Evolutionary conservation across 1,140 invertebrate species (phyloP).

Genomic region (Danaus plexippus): DNA sequence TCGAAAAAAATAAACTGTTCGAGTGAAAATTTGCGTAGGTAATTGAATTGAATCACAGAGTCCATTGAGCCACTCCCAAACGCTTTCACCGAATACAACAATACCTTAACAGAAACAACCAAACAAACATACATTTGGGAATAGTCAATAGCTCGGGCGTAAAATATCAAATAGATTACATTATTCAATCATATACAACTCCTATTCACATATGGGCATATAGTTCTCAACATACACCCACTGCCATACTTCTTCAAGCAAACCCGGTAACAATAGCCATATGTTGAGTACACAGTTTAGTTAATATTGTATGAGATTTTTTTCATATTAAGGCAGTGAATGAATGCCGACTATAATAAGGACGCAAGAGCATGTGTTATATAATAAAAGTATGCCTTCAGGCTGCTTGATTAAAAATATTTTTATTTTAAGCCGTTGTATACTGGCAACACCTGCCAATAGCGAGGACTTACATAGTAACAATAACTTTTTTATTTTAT

Average conservation of each 20-base stretch:
- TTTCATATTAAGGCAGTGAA: slow-evolving; percentile 30
- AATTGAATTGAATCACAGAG: slow-evolving; percentile 46
- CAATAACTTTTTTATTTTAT: slow-evolving; percentile 10
- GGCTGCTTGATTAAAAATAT: slow-evolving; percentile 21
- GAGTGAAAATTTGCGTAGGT: slow-evolving; percentile 58
- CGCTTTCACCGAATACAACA: slow-evolving; percentile 43
- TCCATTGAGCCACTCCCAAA: slow-evolving; percentile 40
- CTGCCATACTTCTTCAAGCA: slow-evolving; percentile 25
- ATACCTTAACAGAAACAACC: slow-evolving; percentile 31
- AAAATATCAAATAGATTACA: slow-evolving; percentile 48
- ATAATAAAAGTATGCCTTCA: slow-evolving; percentile 13
- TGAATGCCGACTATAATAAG: slow-evolving; percentile 25
- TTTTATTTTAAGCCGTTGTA: slow-evolving; percentile 21
- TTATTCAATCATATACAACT: slow-evolving; percentile 44
- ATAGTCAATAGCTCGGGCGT: slow-evolving; percentile 33
- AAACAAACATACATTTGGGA: slow-evolving; percentile 39
- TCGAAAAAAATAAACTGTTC: slow-evolving; percentile 61
- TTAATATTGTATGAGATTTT: no score
- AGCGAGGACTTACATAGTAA: slow-evolving; percentile 23
- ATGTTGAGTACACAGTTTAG: no score
- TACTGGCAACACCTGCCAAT: slow-evolving; percentile 14
- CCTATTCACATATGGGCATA: slow-evolving; percentile 55
- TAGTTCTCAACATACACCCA: slow-evolving; percentile 58
- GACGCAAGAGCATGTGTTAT: slow-evolving; percentile 25
- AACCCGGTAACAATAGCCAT: no score